Evolutionary conservation across 1,140 invertebrate species (phyloP), one percentile per base, ranked within the genome.

Genomic region (Bicyclus anynana): DNA sequence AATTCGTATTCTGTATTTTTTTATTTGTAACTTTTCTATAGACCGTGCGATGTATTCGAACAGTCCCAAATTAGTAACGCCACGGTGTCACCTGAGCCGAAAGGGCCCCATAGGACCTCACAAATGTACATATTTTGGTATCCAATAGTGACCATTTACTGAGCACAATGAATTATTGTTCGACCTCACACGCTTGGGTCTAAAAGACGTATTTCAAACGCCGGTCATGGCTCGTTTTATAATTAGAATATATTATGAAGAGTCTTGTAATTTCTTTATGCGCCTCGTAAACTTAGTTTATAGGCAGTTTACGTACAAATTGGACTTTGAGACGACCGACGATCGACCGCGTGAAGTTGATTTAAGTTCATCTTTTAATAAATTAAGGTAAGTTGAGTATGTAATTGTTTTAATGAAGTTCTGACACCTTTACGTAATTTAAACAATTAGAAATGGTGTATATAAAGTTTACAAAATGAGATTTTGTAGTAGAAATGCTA

Each of bases 121-220:
- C 74, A 84, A 79, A 76, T 62, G 67, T 62, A 68, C 58, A 53
- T 87, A 80, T 86, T 86, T 84, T 84, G 83, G 74, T 80, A 55
- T 67, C 68, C 61, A 67, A 78, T 65, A 62, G 72, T 60, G 65
- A 70, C 74, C 72, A 74, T 81, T 83, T 69, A 81, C 62, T 72
- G 65, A 68, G 55, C 57, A 83, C 77, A 84, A 80, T 84, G 72
- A 84, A 80, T 79, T 82, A 81, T 83, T 82, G 72, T 74, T 64
- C 72, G 61, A 85, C 82, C 78, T 73, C 72, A 79, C 79, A 54
- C 26, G 58, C 29, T 60, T 53, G 56, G 67, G 69, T 7, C 29
- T 12, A 33, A 33, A 33, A 33, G 29, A 12, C 12, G 3, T 12
- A 33, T 33, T 33, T 33, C n/a, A 33, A 33, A 33, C n/a, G 29